Conservation (phyloP, 2,797 vertebrate species). For the Graptemys geographica region DNA sequence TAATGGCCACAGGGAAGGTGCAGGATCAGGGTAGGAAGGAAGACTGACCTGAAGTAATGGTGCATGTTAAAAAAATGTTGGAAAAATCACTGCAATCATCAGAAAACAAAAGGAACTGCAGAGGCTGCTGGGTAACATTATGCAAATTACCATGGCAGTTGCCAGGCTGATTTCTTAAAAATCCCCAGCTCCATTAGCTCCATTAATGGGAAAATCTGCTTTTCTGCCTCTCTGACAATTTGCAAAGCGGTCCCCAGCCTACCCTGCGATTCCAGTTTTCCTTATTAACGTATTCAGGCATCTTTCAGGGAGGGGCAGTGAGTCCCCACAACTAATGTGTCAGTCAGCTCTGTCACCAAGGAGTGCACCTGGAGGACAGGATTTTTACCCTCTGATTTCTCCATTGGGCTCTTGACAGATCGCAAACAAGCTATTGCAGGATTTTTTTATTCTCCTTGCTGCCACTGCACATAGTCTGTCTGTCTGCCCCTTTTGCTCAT, state of each 20-base stretch:
- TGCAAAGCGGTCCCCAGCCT: accelerated
- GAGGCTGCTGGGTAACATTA: accelerated
- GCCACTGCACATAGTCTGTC: background rate
- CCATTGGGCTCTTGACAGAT: background rate
- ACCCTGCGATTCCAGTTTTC: accelerated
- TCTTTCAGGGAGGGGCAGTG: background rate
- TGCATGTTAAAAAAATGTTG: background rate
- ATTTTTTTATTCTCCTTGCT: background rate
- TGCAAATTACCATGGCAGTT: accelerated
- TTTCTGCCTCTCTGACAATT: background rate
- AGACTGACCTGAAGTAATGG: background rate
- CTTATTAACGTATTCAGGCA: background rate
- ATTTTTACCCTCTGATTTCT: background rate
- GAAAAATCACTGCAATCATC: background rate
- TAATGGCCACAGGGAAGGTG: background rate
- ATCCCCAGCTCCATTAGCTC: accelerated
- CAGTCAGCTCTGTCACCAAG: background rate
- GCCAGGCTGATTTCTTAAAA: accelerated
- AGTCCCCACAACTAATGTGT: background rate
- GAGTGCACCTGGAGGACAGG: background rate
- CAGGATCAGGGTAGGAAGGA: background rate
- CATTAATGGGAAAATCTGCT: accelerated
- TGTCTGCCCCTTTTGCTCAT: background rate
- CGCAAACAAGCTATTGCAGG: background rate
- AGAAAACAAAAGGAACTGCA: accelerated